A percentile compares a stretch with the other conserved stretches of the same genome.
Evolutionary conservation across 2,888 invertebrate genomes (phyloP).

Genomic region (Odiellus spinosus): DNA sequence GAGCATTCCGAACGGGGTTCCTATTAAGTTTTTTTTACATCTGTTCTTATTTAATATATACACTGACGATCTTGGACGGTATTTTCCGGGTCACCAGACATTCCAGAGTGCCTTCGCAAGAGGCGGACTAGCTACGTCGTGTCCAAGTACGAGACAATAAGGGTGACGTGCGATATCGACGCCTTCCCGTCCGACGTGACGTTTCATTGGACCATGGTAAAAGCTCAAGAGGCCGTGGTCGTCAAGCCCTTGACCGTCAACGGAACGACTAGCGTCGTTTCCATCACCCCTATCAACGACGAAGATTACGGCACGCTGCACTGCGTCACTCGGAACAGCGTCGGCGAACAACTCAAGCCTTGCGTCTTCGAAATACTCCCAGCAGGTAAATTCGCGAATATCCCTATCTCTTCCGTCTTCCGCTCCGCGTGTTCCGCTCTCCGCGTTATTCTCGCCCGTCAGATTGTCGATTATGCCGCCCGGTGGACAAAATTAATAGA

Average conservation of each 20-base stretch:
- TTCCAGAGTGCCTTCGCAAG: not conserved
- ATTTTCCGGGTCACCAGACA: not conserved
- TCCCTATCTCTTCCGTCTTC: too few relatives aligned
- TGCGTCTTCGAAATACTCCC: conserved; percentile 83
- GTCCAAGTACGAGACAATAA: conserved; percentile 54
- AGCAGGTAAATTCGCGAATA: conserved; percentile 37
- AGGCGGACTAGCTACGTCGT: conserved; percentile 57
- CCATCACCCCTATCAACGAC: conserved; percentile 52
- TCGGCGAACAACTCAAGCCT: conserved; percentile 64
- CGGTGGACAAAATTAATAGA: too few relatives aligned
- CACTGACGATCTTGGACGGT: too few relatives aligned
- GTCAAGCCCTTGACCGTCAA: conserved; percentile 3
- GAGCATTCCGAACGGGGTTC: too few relatives aligned
- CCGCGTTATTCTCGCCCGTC: too few relatives aligned
- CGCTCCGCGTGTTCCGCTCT: too few relatives aligned
- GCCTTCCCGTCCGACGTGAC: conserved; percentile 72
- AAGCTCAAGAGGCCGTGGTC: conserved; percentile 35
- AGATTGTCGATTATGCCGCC: too few relatives aligned
- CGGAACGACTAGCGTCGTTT: conserved; percentile 10
- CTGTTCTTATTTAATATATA: too few relatives aligned
- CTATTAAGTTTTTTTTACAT: too few relatives aligned
- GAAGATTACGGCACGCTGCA: conserved; percentile 76
- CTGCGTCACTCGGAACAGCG: conserved; percentile 62
- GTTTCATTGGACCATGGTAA: conserved; percentile 85
- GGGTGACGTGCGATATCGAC: conserved; percentile 56